Conservation (phyloP, 2,888 invertebrate species). For the Pseudanteris insignis region DNA sequence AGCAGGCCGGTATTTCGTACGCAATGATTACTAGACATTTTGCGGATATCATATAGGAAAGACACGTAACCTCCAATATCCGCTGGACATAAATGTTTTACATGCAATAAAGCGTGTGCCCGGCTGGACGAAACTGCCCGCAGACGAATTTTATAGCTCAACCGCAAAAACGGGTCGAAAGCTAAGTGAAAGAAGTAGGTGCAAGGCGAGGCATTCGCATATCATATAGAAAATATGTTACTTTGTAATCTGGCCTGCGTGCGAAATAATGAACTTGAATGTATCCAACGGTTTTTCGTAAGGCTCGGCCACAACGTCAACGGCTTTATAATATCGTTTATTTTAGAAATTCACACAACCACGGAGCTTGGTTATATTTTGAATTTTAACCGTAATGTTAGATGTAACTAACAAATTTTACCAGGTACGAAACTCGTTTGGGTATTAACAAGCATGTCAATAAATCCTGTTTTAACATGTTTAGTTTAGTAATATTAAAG, state of each 20-base stretch:
- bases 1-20: slow-evolving; percentile 40
- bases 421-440: no score
- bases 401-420: no score
- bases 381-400: no score
- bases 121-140: slow-evolving; percentile 66
- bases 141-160: slow-evolving; percentile 66
- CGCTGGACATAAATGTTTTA: slow-evolving; percentile 64
- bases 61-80: slow-evolving; percentile 57
- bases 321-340: no score
- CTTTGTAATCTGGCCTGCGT: slow-evolving; percentile 26
- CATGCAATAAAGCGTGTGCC: slow-evolving; percentile 65
- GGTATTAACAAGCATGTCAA: no score
- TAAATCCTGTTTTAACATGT: no score
- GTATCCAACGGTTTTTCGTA: no score
- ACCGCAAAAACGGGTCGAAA: slow-evolving; percentile 50
- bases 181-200: slow-evolving; percentile 47
- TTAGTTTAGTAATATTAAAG: no score
- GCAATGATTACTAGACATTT: slow-evolving; percentile 44
- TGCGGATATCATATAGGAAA: slow-evolving; percentile 42
- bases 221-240: slow-evolving; percentile 39
- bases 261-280: slow-evolving; percentile 1
- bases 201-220: slow-evolving; percentile 53
- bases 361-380: no score
- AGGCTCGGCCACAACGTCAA: no score
- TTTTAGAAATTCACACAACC: no score